These are phyloP conservation scores for Caenorhabditis virilis DNA, from an alignment of 2,888 invertebrate species.

Conservation along the genomic window DNA sequence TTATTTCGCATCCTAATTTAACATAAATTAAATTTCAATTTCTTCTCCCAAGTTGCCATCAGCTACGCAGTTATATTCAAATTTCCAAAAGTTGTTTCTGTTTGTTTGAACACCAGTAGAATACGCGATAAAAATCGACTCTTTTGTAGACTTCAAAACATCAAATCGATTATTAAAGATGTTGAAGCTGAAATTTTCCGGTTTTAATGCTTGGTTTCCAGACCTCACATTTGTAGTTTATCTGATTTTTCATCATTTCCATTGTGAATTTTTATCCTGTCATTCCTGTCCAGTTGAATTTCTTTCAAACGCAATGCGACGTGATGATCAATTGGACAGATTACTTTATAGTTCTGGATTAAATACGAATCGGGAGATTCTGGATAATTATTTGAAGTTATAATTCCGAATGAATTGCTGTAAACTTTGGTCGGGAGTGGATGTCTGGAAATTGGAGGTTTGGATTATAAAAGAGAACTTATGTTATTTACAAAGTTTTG, in stretches of 20 bases:
- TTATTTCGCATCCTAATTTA: slow-evolving; percentile 3
- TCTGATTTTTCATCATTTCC: slow-evolving; percentile 9
- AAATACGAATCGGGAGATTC: slow-evolving; percentile 20
- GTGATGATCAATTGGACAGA: slow-evolving; percentile 17
- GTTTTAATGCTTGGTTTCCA: too few relatives aligned
- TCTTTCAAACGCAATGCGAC: slow-evolving; percentile 10
- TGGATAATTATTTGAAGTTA: slow-evolving; percentile 35
- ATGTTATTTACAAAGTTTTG: slow-evolving; percentile 10
- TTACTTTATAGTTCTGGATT: slow-evolving; percentile 28
- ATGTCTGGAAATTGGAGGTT: not conserved
- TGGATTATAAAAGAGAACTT: not conserved
- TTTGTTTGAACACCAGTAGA: slow-evolving; percentile 22
- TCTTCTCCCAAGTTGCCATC: slow-evolving; percentile 37
- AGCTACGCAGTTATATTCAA: slow-evolving; percentile 19
- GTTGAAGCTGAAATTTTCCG: not conserved
- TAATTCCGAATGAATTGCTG: slow-evolving; percentile 11
- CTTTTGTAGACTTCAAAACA: slow-evolving; percentile 8
- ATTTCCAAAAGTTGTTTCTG: slow-evolving; percentile 14
- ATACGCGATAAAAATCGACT: slow-evolving; percentile 21
- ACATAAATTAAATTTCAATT: slow-evolving; percentile 22
- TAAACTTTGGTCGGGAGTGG: slow-evolving; percentile 21
- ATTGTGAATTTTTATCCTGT: slow-evolving; percentile 22
- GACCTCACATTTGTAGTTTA: slow-evolving; percentile 22
- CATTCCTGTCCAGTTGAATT: slow-evolving; percentile 14
- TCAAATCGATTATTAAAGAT: not conserved